Base-by-base conservation (phyloP, 2,888 invertebrate genomes). In the Thyatira batis region DNA sequence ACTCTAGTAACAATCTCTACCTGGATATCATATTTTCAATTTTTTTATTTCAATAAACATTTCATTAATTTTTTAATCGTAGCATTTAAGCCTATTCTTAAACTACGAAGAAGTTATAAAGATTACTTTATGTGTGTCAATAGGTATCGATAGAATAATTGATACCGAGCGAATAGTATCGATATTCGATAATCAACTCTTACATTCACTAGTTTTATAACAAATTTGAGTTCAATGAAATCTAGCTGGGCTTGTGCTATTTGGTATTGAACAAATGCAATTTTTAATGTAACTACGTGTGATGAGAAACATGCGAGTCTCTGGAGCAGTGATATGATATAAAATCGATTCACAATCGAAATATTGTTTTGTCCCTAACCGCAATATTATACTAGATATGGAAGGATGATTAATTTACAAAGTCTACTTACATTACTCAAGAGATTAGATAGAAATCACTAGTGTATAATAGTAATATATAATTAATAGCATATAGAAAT, bases 1-100 rank as follows among this genome's bases (percentile, higher is more conserved):
- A 84, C 83, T 87, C 89, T 91, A 92, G 80, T 92, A 92, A 92
- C 92, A 92, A 92, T 87, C 74, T 86, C 91, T 92, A 91, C 91
- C 80, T 78, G 89, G 82, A 87, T 90, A 78, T 73, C 67, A 62
- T 61, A 84, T 80, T 73, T 85, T 89, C 82, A 85, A 82, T 73
- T 79, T 73, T 84, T 83, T 72, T 70, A 78, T 86, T 76, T 83
- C 87, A 85, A 80, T 87, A 88, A 89, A 88, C 85, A 86, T 82
- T 79, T 85, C 84, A 76, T 74, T 71, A 74, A 78, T 81, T 46
- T 46, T n/a, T 13, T 86, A 82, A 84, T 83, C 76, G 81, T 87
- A 87, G 85, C 87, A 49, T 82, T 88, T 87, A 89, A 87, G 87
- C 85, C 89, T 89, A 89, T 58, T 75, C 89, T 89, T 89, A 88